These are phyloP conservation scores for Muscicapa adusta DNA, from an alignment of 2,113 vertebrate species.

Conservation along the genomic window DNA sequence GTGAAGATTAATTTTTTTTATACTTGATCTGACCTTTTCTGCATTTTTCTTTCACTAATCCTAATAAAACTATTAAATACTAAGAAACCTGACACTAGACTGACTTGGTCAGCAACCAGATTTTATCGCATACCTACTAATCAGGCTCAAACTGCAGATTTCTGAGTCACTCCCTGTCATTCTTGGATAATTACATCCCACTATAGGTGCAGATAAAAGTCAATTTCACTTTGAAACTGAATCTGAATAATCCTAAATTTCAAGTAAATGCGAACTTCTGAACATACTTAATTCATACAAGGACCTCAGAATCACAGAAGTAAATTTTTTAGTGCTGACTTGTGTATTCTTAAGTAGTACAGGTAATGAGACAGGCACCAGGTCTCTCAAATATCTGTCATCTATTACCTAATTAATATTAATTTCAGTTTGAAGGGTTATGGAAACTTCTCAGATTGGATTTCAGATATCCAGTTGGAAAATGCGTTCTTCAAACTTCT, in stretches of 20 bases:
- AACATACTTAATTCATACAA: accelerated
- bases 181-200: neutral
- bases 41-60: neutral
- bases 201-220: neutral
- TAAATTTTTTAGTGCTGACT: accelerated
- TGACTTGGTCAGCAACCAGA: neutral
- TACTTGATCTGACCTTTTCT: accelerated
- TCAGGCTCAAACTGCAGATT: neutral
- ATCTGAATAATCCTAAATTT: neutral
- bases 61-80: neutral
- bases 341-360: accelerated
- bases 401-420: neutral
- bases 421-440: neutral
- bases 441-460: neutral
- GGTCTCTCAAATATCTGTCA: neutral
- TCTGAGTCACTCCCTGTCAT: too few relatives aligned
- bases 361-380: accelerated
- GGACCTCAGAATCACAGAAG: too few relatives aligned
- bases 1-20: accelerated
- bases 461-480: neutral
- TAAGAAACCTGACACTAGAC: neutral
- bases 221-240: neutral
- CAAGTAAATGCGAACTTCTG: neutral
- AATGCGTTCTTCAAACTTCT: neutral
- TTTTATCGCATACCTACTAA: neutral